Base-by-base conservation (phyloP, 1,140 invertebrate species). In the Drosophila rufa region DNA sequence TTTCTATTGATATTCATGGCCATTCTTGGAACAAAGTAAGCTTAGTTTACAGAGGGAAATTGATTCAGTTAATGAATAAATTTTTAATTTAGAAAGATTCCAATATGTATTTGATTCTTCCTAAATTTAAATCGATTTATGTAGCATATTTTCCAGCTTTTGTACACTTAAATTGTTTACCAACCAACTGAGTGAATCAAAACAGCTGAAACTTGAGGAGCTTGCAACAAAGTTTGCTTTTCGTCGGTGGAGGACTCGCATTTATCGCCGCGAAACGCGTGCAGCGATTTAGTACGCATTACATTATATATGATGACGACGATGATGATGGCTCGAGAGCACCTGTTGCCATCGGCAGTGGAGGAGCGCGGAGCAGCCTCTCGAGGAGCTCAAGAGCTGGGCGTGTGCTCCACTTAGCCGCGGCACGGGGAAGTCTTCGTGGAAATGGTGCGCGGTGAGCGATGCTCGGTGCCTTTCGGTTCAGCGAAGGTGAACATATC, bases 251-350 rank as follows among this genome's bases (percentile, higher is more conserved):
- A 27, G 40, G 30, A 27, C 47, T 36, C 59, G 46, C 66, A 43
- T 40, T 68, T 62, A 45, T 65, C 27, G 60, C 27, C 40, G 36
- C 14, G 30, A 42, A 77, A 73, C 85, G 84, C 84, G 84, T 87
- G 83, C 65, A 43, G 33, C 73, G 78, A 80, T 77, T 87, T 80
- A 75, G 30, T 36, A 50, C 46, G 73, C 62, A 80, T 89, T 80
- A 79, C 43, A 47, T 62, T 70, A 61, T 68, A 78, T 55, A 14
- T 15, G 17, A 14, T 15, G 17, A 33, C 8, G 30, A 36, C 9
- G 51, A 22, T 22, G 51, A 15, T 38, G 51, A 15, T 36, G 57
- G 17, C 45, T 73, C 36, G 30, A 59, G 55, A 42, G 65, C 75
- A 77, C 40, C 73, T 77, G 75, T 77, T 79, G 75, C 56, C 75